Base-by-base conservation (phyloP, 2,797 vertebrate species). In the Silurus aristotelis region DNA sequence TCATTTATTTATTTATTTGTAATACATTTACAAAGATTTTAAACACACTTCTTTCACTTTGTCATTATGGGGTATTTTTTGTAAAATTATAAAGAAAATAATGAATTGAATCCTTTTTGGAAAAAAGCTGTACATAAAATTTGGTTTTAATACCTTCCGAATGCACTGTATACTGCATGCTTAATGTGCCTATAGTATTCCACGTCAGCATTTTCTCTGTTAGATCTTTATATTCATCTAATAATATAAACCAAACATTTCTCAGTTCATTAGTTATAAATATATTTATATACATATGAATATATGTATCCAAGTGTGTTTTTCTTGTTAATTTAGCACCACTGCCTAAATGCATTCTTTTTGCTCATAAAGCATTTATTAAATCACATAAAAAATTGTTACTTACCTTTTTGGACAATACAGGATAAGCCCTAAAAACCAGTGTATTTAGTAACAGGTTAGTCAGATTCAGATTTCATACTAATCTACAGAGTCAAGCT, bases 351-450 rank as follows among this genome's bases (percentile, higher is more conserved):
- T 31, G 15, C 2, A 14, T 25, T 56, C 14, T 56, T n/a, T 56
- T 56, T 15, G 6, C 14, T 61, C 31, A 43, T 19, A 79, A 46
- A n/a, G n/a, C 2, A 66, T 80, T 5, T 20, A 31, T 20, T 12
- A 27, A 67, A 68, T 27, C 38, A 38, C 38, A 38, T 38, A 3
- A 22, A 68, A 68, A 46, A 43, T 22, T 46, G n/a, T 27, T 82
- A 89, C 90, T 89, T 88, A 87, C 90, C 83, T 70, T 87, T 55
- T 13, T 87, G 38, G 68, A 87, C 85, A 20, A 0, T 87, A 86
- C 92, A 95, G 25, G 31, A 52, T 85, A 93, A 88, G 78, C 84
- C 91, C 93, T 94, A 87, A 61, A 31, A 43, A 14, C 31, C 15
- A 60, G 12, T 22, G 48, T n/a, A 82, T 3, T 38, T 31, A 31